Evolutionary conservation across 1,140 invertebrate species (phyloP).

Genomic region (Scaptomyza hsui): DNA sequence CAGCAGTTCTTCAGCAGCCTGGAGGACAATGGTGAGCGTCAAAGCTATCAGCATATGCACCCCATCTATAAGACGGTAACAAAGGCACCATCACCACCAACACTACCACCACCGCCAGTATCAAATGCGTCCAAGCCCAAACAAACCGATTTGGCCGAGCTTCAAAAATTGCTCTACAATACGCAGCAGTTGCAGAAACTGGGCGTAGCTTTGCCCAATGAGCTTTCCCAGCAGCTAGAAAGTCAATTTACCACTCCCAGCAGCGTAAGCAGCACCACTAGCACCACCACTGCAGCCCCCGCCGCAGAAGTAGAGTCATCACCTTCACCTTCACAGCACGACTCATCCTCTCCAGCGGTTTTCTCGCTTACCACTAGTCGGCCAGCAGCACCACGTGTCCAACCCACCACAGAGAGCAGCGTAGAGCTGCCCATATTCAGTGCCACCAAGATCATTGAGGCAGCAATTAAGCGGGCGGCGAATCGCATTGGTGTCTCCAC

Average conservation of each 20-base stretch:
- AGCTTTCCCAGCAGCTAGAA: slow-evolving; percentile 71
- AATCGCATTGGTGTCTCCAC: slow-evolving; percentile 77
- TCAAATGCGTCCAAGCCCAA: slow-evolving; percentile 22
- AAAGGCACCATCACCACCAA: slow-evolving; percentile 5
- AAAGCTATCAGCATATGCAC: slow-evolving; percentile 71
- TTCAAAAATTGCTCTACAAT: slow-evolving; percentile 79
- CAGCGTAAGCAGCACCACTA: slow-evolving; percentile 20
- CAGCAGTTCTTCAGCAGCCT: slow-evolving; percentile 71
- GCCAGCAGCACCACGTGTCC: slow-evolving; percentile 41
- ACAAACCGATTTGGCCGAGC: slow-evolving; percentile 60
- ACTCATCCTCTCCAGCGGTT: slow-evolving; percentile 72
- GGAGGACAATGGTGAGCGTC: slow-evolving; percentile 61
- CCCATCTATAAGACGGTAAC: slow-evolving; percentile 71
- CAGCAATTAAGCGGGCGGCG: slow-evolving; percentile 76
- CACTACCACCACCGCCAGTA: slow-evolving; percentile 18
- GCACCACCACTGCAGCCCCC: slow-evolving; percentile 1
- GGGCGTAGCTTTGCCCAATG: slow-evolving; percentile 83
- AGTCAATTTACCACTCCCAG: slow-evolving; percentile 45
- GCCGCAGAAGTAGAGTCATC: slow-evolving; percentile 15
- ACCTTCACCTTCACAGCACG: slow-evolving; percentile 23
- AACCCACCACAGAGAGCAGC: slow-evolving; percentile 67
- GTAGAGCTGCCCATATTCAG: slow-evolving; percentile 75
- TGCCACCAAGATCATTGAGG: slow-evolving; percentile 80
- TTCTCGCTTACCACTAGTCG: slow-evolving; percentile 75
- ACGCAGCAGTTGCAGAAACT: slow-evolving; percentile 83